A percentile compares a stretch with the other conserved stretches of the same genome.
Evolutionary conservation across 2,113 vertebrate genomes (phyloP).

Genomic region (Lates calcarifer): DNA sequence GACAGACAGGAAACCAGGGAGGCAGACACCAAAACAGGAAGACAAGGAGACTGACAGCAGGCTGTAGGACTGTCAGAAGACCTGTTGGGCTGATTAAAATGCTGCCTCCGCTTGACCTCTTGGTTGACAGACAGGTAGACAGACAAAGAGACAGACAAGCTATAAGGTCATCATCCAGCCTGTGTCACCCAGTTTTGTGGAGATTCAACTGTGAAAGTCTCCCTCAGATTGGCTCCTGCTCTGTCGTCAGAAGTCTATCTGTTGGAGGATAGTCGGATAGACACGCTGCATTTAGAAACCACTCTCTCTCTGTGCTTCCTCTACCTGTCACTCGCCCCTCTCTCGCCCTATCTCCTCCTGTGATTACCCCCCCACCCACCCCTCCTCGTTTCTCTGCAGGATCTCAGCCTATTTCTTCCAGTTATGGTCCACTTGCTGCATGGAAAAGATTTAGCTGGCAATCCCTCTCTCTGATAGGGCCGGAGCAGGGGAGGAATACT

Average conservation of each 20-base stretch:
- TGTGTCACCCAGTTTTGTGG: constrained; percentile 1
- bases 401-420: constrained; percentile 74
- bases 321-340: constrained; percentile 30
- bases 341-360: constrained; percentile 14
- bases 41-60: neutral
- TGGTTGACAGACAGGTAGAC: neutral
- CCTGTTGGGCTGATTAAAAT: neutral
- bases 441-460: constrained; percentile 49
- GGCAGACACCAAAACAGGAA: neutral
- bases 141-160: constrained; percentile 7
- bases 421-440: constrained; percentile 66
- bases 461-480: constrained; percentile 47
- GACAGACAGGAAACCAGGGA: neutral
- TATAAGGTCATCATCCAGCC: neutral
- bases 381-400: constrained; percentile 48
- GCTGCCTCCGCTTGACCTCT: neutral
- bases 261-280: constrained; percentile 43
- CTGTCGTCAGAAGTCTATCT: constrained; percentile 54
- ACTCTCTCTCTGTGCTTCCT: constrained; percentile 25
- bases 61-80: neutral
- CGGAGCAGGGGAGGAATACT: neutral
- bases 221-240: constrained; percentile 34
- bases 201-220: constrained; percentile 44
- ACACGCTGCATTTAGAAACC: constrained; percentile 68
- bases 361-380: constrained; percentile 34